Evolutionary conservation across 2,797 vertebrate species (phyloP), one percentile per base, ranked within the genome.

Genomic region (Premnoplex brunnescens): DNA sequence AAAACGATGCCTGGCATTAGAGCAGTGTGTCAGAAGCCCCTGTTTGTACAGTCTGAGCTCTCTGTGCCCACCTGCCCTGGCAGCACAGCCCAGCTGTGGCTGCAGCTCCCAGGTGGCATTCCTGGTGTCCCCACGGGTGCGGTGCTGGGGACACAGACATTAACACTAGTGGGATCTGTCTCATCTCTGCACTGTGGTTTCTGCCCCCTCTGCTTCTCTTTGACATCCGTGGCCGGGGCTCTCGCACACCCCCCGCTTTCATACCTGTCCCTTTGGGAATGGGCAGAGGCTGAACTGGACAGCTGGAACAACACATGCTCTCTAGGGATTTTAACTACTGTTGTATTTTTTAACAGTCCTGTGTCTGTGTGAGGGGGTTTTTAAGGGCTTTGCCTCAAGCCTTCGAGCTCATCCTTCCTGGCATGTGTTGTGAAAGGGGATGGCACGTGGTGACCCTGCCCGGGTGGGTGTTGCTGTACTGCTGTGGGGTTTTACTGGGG

Each of bases 1-100:
- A 99, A 96, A 95, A 98, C 97, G 98, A 99, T 99, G 98, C 95
- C 98, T 97, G 98, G 98, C 97, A 96, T 97, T 98, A 96, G 95
- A 92, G 94, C 97, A 97, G 97, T 96, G 98, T 98, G 97, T 96
- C 97, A 98, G 98, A 98, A 98, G 97, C 96, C 98, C 97, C 98
- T 21, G 89, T 97, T 97, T 98, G 98, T 98, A 98, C 98, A 98
- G 98, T 97, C 79, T 91, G 96, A 97, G 92, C 95, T 96, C 18
- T 67, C 59, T 79, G 96, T 95, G 94, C 92, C 97, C 96, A 59
- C 1, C 7, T 56, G 73, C 72, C 2, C 7, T 63, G 79, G 32
- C 79, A 77, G 66, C 73, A 11, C 58, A 34, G 80, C 58, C 73
- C 66, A 32, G 79, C 51, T 11, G 26, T 49, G 80, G 73, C 87